Evolutionary conservation across 2,888 invertebrate species (phyloP), one percentile per base, ranked within the genome.

Genomic region (Torymus auratus): DNA sequence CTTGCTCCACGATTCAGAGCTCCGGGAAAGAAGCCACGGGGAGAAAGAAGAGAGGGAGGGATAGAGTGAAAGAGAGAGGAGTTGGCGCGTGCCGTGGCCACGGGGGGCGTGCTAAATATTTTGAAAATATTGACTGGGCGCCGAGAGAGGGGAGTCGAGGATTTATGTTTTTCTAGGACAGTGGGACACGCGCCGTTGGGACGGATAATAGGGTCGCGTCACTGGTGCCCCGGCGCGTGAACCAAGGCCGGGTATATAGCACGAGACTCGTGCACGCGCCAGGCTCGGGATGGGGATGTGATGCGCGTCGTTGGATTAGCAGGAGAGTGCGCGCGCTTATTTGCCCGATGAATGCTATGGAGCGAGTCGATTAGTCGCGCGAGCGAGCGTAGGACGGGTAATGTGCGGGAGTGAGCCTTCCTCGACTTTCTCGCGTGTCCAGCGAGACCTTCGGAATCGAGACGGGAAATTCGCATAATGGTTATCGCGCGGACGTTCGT

Each of bases 71-170:
- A 23, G 74, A 20, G 74, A 20, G 67, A 60, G 73, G 60, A 58
- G 73, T 12, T 83, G 85, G 83, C 87, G 87, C 88, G 87, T 87
- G 88, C 87, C 85, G 75, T 82, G 28, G 77, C 83, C 61, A 50
- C 80, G 79, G 84, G 78, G 83, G 85, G 86, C 68, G 80, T 85
- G 82, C 84, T 88, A 88, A 88, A 88, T 88, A 88, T 89, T 89
- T 88, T 88, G 86, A 85, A 87, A 88, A 88, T 85, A 88, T 86
- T 86, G 85, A 87, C 86, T 85, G 84, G 60, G 52, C 10, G 14
- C 23, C n/a, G 20, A 11, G 58, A 13, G 58, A 55, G 20, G n/a
- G 52, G 0, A 17, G 15, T n/a, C n/a, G 71, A 14, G 15, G 75
- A 80, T 80, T 80, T 80, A 80, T 80, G 80, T n/a, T 67, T 80